A percentile compares a stretch with the other conserved stretches of the same genome.
Conservation (phyloP, 2,888 invertebrate species). For the Troides oblongomaculatus region DNA sequence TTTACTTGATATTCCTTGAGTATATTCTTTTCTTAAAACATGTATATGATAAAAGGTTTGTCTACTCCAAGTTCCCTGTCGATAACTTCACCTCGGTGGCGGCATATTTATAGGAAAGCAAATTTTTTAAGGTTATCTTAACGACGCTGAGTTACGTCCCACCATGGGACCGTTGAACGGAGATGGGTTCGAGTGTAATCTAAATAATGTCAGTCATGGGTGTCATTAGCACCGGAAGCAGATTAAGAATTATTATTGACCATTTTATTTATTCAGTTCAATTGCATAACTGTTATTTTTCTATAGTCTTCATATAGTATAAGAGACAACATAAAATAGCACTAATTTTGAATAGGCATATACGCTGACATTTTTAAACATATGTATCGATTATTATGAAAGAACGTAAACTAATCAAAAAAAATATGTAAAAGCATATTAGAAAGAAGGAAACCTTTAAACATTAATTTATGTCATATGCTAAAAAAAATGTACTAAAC, state of each 20-base stretch:
- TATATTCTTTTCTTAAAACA: neutral
- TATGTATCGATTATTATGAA: too few relatives aligned
- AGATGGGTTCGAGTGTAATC: constrained; percentile 20
- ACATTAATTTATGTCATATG: too few relatives aligned
- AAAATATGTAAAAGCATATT: too few relatives aligned
- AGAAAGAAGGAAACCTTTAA: too few relatives aligned
- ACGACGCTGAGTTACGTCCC: constrained; percentile 19
- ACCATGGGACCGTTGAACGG: constrained; percentile 15
- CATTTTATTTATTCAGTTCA: neutral
- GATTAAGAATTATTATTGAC: constrained; percentile 8
- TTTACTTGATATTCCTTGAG: neutral
- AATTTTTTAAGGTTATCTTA: constrained; percentile 24
- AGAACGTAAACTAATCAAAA: too few relatives aligned
- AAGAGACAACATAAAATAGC: neutral
- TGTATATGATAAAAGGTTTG: neutral
- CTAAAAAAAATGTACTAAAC: too few relatives aligned
- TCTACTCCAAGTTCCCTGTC: neutral
- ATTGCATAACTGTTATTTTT: neutral
- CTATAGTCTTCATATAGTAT: neutral
- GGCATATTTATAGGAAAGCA: constrained; percentile 4
- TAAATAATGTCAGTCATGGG: constrained; percentile 21
- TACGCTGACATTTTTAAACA: too few relatives aligned
- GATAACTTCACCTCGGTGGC: neutral
- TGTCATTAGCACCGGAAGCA: constrained; percentile 7
- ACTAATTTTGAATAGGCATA: too few relatives aligned